These are phyloP conservation scores for Chloroceryle inda DNA, from an alignment of 2,797 vertebrate species.

Conservation along the genomic window DNA sequence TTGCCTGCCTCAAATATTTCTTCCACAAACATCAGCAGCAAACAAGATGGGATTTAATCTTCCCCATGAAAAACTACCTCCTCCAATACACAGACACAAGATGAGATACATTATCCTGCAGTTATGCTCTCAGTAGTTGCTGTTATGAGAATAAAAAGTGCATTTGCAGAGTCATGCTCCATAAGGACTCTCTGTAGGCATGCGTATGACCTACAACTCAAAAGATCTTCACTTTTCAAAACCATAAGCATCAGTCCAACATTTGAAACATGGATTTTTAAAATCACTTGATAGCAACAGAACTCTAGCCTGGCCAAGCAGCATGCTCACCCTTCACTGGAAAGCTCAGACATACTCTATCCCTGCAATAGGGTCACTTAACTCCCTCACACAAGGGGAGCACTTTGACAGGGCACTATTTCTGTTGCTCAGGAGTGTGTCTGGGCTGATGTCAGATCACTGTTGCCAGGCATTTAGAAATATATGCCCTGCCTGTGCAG, in stretches of 20 bases:
- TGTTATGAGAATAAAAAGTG: background rate
- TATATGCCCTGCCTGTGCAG: background rate
- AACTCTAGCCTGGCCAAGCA: background rate
- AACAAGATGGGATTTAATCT: background rate
- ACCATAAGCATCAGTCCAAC: fast-evolving
- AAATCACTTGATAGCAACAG: background rate
- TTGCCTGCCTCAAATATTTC: background rate
- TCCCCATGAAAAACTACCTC: background rate
- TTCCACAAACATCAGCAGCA: background rate
- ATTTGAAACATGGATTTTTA: background rate
- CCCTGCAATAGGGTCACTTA: background rate
- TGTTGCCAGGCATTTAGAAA: background rate
- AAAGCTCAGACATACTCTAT: background rate
- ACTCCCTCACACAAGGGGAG: background rate
- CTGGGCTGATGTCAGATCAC: background rate
- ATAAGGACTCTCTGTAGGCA: fast-evolving
- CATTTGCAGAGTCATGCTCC: background rate
- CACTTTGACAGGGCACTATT: background rate
- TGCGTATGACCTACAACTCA: background rate
- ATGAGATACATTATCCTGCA: background rate
- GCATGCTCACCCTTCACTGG: background rate
- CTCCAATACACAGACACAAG: background rate
- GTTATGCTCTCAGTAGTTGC: background rate
- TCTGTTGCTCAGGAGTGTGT: background rate
- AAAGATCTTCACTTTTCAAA: background rate